These are phyloP conservation scores for Macroglossus sobrinus DNA, from an alignment of 2,113 vertebrate genomes.

Conservation along the genomic window DNA sequence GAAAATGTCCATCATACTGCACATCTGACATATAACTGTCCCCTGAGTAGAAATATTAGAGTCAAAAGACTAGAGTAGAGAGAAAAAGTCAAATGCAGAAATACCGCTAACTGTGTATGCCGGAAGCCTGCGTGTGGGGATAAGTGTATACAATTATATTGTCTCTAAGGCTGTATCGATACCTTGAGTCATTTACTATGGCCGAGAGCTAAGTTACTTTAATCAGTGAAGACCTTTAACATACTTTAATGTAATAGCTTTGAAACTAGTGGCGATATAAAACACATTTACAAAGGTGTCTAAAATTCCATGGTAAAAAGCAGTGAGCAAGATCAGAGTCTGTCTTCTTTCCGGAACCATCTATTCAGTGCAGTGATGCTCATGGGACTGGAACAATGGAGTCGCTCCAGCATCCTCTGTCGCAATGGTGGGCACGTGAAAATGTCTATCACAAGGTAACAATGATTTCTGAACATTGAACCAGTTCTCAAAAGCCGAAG, in stretches of 20 bases:
- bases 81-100: not conserved
- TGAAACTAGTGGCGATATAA: not conserved
- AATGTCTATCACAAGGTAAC: not conserved
- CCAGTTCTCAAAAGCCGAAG: not conserved
- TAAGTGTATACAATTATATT: not conserved
- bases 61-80: not conserved
- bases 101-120: not conserved
- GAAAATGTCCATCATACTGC: not conserved
- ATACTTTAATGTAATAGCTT: not conserved
- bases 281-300: not conserved
- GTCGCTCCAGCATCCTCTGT: not conserved
- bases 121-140: not conserved
- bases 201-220: not conserved
- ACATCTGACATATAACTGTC: not conserved
- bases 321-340: not conserved
- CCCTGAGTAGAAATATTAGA: not conserved
- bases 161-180: not conserved
- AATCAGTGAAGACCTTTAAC: not conserved
- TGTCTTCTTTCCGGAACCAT: not conserved
- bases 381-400: not conserved
- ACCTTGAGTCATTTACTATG: not conserved
- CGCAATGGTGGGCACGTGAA: fast-evolving
- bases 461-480: not conserved
- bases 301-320: not conserved
- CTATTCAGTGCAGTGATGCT: not conserved